Conservation (phyloP, 2,888 invertebrate species). For the Diaphora mendica region DNA sequence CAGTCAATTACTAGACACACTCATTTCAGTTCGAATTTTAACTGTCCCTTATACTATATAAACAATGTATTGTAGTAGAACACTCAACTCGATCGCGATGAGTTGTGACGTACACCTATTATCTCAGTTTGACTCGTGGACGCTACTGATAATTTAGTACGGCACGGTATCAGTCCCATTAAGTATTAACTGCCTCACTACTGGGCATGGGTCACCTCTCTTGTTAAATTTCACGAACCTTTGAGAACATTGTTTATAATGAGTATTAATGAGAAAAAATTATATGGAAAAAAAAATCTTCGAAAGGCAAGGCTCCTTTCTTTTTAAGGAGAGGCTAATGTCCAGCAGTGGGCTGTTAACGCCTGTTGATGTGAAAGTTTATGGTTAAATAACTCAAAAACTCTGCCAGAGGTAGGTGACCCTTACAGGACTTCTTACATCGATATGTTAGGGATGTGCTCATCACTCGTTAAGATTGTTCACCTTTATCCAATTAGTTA, state of each 20-base stretch:
- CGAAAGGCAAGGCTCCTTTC: too few species aligned
- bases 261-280: too few species aligned
- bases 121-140: not conserved
- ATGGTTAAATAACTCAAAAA: not conserved
- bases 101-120: not conserved
- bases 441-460: not conserved
- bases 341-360: too few species aligned
- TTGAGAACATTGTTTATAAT: not conserved
- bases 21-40: not conserved
- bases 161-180: not conserved
- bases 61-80: not conserved
- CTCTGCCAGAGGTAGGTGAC: not conserved
- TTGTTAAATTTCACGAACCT: not conserved
- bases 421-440: not conserved
- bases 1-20: not conserved
- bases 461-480: not conserved
- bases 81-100: not conserved
- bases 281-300: not conserved
- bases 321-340: too few species aligned
- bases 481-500: not conserved
- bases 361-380: too few species aligned
- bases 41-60: not conserved
- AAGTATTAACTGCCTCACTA: not conserved
- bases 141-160: not conserved
- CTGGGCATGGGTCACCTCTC: not conserved